Percentiles rank a stretch among this genome's conserved stretches.
These are phyloP conservation scores for Platygyra sinensis DNA, from an alignment of 64 coral and sea anemone genomes.

Conservation along the genomic window DNA sequence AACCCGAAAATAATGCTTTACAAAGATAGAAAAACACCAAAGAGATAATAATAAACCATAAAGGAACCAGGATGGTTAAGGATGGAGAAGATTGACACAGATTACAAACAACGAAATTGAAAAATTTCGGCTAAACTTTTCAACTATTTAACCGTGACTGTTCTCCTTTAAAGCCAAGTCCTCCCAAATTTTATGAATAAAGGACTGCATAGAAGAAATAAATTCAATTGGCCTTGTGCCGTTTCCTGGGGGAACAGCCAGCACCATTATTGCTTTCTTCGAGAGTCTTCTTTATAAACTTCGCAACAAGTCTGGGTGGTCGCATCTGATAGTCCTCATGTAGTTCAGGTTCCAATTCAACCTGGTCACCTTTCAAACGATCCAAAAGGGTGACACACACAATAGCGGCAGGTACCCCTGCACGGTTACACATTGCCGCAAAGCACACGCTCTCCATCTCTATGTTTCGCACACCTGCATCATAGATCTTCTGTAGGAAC, in stretches of 20 bases:
- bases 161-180: too few species aligned
- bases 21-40: too few species aligned
- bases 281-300: constrained; percentile 77
- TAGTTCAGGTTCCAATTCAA: constrained; percentile 51
- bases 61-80: too few species aligned
- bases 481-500: constrained; percentile 71
- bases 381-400: constrained; percentile 91
- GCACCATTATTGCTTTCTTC: constrained; percentile 8
- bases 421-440: constrained; percentile 95
- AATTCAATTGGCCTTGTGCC: background rate
- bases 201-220: too few species aligned
- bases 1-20: too few species aligned
- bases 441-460: constrained; percentile 98
- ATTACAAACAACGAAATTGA: too few species aligned
- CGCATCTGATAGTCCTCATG: constrained; percentile 84
- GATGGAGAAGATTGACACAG: too few species aligned
- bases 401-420: constrained; percentile 74
- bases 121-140: too few species aligned
- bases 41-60: too few species aligned
- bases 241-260: background rate
- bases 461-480: constrained; percentile 86
- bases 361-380: constrained; percentile 81
- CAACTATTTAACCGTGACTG: too few species aligned
- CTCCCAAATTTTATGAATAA: too few species aligned
- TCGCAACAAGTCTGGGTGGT: constrained; percentile 74